Evolutionary conservation across 2,797 vertebrate species (phyloP).

Genomic region (Pagetopsis macropterus): DNA sequence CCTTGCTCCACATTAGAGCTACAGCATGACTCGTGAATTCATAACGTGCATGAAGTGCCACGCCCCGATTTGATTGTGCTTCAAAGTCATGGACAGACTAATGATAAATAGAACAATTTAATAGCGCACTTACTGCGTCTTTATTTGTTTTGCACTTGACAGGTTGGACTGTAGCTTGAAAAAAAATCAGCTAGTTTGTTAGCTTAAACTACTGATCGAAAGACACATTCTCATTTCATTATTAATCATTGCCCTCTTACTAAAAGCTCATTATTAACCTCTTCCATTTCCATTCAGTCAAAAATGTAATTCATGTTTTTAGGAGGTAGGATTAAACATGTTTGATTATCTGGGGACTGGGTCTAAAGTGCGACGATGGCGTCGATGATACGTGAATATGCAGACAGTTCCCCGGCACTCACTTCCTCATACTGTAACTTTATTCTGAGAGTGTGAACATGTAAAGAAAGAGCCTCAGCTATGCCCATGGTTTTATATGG

Average conservation of each 20-base stretch:
- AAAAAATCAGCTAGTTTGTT: neutral
- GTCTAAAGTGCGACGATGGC: neutral
- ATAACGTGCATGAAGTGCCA: neutral
- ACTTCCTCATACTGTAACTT: neutral
- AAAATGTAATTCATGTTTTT: neutral
- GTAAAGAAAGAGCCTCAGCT: conserved; percentile 5
- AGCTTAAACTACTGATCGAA: neutral
- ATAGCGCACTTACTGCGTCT: neutral
- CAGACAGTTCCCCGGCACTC: neutral
- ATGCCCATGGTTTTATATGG: conserved; percentile 20
- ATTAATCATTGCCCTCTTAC: neutral
- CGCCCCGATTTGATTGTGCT: no score
- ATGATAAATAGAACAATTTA: neutral
- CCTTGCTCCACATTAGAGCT: neutral
- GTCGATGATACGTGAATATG: neutral
- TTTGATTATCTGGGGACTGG: neutral
- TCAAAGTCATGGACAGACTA: neutral
- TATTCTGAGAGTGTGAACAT: conserved; percentile 8
- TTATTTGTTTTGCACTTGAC: neutral
- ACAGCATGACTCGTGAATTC: no score
- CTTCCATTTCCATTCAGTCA: neutral
- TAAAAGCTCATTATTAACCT: neutral
- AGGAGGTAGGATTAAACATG: neutral
- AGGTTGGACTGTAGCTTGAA: neutral
- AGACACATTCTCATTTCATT: no score